Base-by-base conservation (phyloP, 2,113 vertebrate species). In the Morone saxatilis region DNA sequence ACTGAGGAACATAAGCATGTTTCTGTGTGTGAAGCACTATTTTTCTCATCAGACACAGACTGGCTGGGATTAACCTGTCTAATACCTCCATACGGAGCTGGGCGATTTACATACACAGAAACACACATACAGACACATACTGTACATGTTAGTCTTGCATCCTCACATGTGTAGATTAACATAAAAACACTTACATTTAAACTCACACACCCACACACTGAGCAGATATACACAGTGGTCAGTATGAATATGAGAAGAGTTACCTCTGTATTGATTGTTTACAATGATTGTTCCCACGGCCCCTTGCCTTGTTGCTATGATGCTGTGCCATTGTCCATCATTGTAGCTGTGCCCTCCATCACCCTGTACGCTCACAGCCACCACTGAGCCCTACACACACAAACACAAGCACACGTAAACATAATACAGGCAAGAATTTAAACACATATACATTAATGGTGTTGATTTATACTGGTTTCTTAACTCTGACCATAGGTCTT, bases 321-420 rank as follows among this genome's bases (percentile, higher is more conserved):
- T 85, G 81, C 96, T 95, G 87, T 98, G 97, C 97, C 98, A 98
- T 69, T 93, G 95, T 67, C 96, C 96, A 87, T 98, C 97, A 40
- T 92, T 96, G 75, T 98, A 98, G 45, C 72, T 86, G 91, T 90
- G 96, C 40, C 92, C 95, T 86, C 91, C 94, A 76, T 98, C 97
- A 86, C 96, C 95, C 71, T 93, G 74, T 57, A 96, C 94, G 72
- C 95, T 96, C 80, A 98, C 94, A 91, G 95, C 95, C 87, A 98
- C 96, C 0, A 95, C 92, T 70, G 97, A 97, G 57, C 95, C 97
- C 98, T 99, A 51, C 53, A 71, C 53, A 90, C 59, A 87, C 36
- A 78, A 17, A 76, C 36, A 79, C 59, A 83, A 40, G 22, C 48
- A 78, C 16, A 71, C 65, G 86, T 14, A 60, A 40, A 79, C 80